phyloP scores from a whole-genome alignment of 2,113 vertebrate genomes.

The Garra rufa region DNA sequence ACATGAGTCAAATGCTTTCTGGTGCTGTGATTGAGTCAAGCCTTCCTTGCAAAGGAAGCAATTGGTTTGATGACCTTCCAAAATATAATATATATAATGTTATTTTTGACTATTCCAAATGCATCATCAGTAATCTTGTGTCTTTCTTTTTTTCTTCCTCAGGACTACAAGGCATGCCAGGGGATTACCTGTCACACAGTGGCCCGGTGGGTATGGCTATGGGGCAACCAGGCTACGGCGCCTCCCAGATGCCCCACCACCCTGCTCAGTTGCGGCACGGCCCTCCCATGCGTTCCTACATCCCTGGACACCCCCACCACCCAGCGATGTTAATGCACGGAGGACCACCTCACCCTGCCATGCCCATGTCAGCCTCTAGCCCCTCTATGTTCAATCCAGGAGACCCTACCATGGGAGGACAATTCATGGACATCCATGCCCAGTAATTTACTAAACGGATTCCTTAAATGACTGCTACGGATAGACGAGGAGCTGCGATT shows the following conservation, averaged over 20 bases:
- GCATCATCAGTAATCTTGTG: conserved; percentile 62
- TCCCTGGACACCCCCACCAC: conserved; percentile 89
- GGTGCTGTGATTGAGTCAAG: not conserved
- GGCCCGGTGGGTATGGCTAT: conserved; percentile 87
- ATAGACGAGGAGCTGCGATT: conserved; percentile 66
- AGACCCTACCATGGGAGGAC: conserved; percentile 85
- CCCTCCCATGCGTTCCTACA: conserved; percentile 88
- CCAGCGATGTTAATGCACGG: conserved; percentile 88
- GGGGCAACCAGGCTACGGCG: conserved; percentile 85
- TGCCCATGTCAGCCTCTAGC: conserved; percentile 90
- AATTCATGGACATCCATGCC: conserved; percentile 89
- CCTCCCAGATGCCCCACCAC: conserved; percentile 84
- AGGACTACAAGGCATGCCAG: conserved; percentile 92
- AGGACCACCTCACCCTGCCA: conserved; percentile 87
- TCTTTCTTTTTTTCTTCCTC: conserved; percentile 29
- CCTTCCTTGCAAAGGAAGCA: not conserved
- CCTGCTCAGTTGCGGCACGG: conserved; percentile 85
- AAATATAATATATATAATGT: not conserved
- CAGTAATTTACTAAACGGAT: conserved; percentile 83
- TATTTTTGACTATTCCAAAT: not conserved
- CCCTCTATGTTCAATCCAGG: conserved; percentile 86
- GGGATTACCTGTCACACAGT: conserved; percentile 90
- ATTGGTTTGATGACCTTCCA: not conserved
- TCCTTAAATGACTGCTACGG: conserved; percentile 69
- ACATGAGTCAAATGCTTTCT: conserved; percentile 4